Evolutionary conservation across 2,888 invertebrate species (phyloP), one percentile per base, ranked within the genome.

Genomic region (Temnothorax unifasciatus): DNA sequence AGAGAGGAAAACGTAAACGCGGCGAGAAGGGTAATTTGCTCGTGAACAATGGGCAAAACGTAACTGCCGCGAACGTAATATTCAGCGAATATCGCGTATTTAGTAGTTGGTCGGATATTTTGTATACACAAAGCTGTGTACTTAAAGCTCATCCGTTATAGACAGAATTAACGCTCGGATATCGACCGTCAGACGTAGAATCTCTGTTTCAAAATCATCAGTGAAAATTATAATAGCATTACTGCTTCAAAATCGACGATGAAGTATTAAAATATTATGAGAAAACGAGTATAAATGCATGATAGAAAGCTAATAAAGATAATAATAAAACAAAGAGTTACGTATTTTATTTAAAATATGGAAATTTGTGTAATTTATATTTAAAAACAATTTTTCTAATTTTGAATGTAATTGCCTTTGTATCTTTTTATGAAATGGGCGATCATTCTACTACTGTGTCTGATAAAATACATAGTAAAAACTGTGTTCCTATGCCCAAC

Each of bases 61-160:
- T 25, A 25, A 64, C 18, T 21, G 11, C 21, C 21, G 18, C 3
- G 21, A 64, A 52, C 13, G 21, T 75, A 52, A 52, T 52, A 13
- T 25, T 66, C 21, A 47, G 1, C 25, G 11, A n/a, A 59, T n/a
- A 44, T 59, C 29, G 44, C n/a, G n/a, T 44, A 59, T 29, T 44
- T 47, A 75, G 15, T 15, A n/a, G 5, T 21, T 21, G 38, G 5
- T 52, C n/a, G 66, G n/a, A 41, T 52, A 66, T 25, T 61, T 76
- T 64, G 66, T 41, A n/a, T 54, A 54, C 41, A 54, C 52, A 54
- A 66, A 41, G 52, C 25, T 41, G 38, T 66, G 25, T 41, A 63
- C 34, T 63, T 63, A 54, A 76, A 66, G 41, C 38, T 52, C 25
- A 64, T 41, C 38, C 25, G 52, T 41, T 66, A n/a, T 21, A 13